Evolutionary conservation across 2,888 invertebrate species (phyloP).

Genomic region (Geophilus truncorum): DNA sequence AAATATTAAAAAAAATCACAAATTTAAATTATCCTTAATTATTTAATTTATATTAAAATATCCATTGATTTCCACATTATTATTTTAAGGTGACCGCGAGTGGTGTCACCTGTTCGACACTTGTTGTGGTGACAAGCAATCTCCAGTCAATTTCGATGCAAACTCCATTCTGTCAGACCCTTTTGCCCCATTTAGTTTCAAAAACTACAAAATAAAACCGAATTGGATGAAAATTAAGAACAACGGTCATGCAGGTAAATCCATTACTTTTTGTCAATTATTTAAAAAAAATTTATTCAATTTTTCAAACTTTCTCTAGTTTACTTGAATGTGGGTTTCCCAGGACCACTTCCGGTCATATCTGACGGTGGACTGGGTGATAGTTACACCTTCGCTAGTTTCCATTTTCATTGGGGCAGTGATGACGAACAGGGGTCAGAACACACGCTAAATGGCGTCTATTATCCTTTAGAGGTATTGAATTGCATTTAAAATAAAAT

Average conservation of each 20-base stretch:
- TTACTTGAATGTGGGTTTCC: neutral
- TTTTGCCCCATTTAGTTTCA: conserved; percentile 55
- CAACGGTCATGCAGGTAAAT: conserved; percentile 67
- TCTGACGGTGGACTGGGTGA: neutral
- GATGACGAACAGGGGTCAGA: neutral
- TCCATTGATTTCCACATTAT: too few species aligned
- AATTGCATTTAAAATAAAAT: too few species aligned
- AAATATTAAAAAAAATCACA: too few species aligned
- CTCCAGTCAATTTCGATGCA: conserved; percentile 67
- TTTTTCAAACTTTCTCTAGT: neutral
- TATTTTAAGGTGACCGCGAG: neutral
- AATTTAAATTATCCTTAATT: too few species aligned
- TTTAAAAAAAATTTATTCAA: conserved; percentile 40
- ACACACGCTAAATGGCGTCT: neutral
- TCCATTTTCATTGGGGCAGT: neutral
- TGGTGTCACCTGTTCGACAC: neutral
- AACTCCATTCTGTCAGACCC: conserved; percentile 54
- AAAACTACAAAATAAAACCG: conserved; percentile 54
- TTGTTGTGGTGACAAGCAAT: conserved; percentile 54
- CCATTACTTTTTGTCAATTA: too few species aligned
- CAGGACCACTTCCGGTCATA: neutral
- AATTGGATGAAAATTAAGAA: conserved; percentile 57
- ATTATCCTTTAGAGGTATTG: neutral
- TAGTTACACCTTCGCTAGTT: neutral
- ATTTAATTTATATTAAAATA: too few species aligned